Evolutionary conservation across 2,797 vertebrate species (phyloP).

Genomic region (Fundulus diaphanus): DNA sequence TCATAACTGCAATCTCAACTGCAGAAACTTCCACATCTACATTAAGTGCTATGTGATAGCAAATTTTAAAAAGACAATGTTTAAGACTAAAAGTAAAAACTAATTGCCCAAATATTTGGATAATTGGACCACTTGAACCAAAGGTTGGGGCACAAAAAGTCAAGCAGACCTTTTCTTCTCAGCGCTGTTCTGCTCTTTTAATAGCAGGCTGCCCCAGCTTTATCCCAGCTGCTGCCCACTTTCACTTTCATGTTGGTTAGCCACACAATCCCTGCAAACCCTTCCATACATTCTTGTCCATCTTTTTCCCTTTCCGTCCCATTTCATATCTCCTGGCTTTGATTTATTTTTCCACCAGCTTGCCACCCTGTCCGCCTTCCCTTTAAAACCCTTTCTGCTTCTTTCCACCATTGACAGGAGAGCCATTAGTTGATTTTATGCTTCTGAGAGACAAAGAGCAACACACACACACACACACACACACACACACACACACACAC

Average conservation of each 20-base stretch:
- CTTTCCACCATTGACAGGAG: constrained; percentile 28
- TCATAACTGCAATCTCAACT: not conserved
- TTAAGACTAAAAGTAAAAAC: no score
- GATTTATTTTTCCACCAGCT: constrained; percentile 25
- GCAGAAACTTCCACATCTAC: not conserved
- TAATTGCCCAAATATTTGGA: constrained; percentile 1
- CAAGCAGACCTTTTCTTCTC: constrained; percentile 31
- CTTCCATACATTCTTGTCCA: constrained; percentile 28
- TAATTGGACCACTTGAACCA: constrained; percentile 8
- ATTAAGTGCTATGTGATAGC: not conserved
- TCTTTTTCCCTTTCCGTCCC: constrained; percentile 8
- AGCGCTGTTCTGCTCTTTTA: constrained; percentile 38
- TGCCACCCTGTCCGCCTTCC: constrained; percentile 3
- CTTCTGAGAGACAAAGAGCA: constrained; percentile 5
- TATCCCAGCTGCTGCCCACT: constrained; percentile 60
- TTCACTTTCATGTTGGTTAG: constrained; percentile 65
- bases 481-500: not conserved
- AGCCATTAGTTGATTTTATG: constrained; percentile 42
- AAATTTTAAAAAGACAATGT: not conserved
- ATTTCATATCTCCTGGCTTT: constrained; percentile 36
- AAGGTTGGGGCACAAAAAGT: constrained; percentile 16
- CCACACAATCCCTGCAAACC: constrained; percentile 28
- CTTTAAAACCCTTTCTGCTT: constrained; percentile 8
- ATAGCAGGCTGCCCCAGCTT: constrained; percentile 61
- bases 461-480: not conserved